phyloP scores from a whole-genome alignment of 2,113 vertebrate genomes.

The Bostrychus sinensis region DNA sequence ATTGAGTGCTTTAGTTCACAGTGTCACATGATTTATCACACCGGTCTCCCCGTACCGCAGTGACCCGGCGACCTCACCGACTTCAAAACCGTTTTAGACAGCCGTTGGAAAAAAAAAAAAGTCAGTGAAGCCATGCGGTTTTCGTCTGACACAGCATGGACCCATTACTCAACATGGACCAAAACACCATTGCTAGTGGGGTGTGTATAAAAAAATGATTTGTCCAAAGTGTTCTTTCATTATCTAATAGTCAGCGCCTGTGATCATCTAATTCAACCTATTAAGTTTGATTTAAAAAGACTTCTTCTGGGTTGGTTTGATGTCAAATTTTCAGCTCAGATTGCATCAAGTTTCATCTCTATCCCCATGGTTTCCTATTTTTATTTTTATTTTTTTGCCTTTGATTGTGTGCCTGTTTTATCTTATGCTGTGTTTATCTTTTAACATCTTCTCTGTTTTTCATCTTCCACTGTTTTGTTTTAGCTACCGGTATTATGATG shows the following conservation, averaged over 20 bases:
- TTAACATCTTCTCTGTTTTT: conserved; percentile 53
- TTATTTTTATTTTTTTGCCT: conserved; percentile 24
- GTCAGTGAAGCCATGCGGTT: not conserved
- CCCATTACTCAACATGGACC: conserved; percentile 20
- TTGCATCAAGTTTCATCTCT: conserved; percentile 68
- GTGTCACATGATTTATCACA: conserved; percentile 64
- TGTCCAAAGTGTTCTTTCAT: not conserved
- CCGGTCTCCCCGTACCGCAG: conserved; percentile 26
- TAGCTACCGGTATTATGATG: conserved; percentile 78
- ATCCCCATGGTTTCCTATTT: conserved; percentile 24
- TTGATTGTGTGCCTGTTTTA: conserved; percentile 22
- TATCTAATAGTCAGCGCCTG: conserved; percentile 30
- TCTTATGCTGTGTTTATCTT: conserved; percentile 46
- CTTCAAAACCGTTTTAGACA: conserved; percentile 32
- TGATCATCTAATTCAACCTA: conserved; percentile 43
- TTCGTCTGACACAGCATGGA: conserved; percentile 40
- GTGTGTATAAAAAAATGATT: not conserved
- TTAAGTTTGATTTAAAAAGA: conserved; percentile 39
- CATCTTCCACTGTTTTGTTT: conserved; percentile 59
- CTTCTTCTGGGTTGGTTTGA: conserved; percentile 40
- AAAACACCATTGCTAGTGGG: no score
- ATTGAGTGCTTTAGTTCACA: conserved; percentile 40
- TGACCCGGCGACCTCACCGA: conserved; percentile 22
- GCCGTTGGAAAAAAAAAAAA: conserved; percentile 17
- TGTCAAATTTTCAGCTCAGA: conserved; percentile 56